Evolutionary conservation across 64 coral and sea anemone genomes (phyloP).

Genomic region (Hydrozoanthus tunicans): DNA sequence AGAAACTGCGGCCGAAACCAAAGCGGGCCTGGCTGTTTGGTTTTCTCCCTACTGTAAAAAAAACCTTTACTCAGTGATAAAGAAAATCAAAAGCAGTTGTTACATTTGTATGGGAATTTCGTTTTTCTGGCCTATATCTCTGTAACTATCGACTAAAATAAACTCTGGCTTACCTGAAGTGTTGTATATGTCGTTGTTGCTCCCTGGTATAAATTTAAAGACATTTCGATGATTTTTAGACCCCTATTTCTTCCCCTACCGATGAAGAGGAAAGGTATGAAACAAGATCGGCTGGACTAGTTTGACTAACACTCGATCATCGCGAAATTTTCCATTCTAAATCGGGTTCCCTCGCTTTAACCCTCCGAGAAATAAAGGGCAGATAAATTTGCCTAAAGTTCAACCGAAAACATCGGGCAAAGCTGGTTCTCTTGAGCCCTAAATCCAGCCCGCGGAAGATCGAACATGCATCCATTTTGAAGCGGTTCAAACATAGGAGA

Average conservation of each 20-base stretch:
- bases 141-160: no score
- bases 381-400: slow-evolving; percentile 30
- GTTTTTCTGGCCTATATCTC: no score
- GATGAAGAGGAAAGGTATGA: not conserved
- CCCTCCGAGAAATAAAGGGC: slow-evolving; percentile 16
- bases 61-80: no score
- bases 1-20: no score
- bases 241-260: not conserved
- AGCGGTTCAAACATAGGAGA: not conserved
- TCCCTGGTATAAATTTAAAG: not conserved
- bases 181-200: not conserved
- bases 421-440: not conserved
- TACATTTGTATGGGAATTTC: no score
- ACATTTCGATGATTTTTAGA: slow-evolving; percentile 9
- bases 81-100: no score
- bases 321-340: slow-evolving; percentile 15
- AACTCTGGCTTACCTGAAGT: not conserved
- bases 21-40: no score
- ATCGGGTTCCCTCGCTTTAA: slow-evolving; percentile 37
- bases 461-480: slow-evolving; percentile 37
- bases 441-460: slow-evolving; percentile 20
- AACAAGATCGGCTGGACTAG: not conserved
- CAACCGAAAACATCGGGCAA: slow-evolving; percentile 31
- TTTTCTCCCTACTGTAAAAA: no score
- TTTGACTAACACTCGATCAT: slow-evolving; percentile 17